phyloP scores from a whole-genome alignment of 2,888 invertebrate species.

The Campoletis raptor region DNA sequence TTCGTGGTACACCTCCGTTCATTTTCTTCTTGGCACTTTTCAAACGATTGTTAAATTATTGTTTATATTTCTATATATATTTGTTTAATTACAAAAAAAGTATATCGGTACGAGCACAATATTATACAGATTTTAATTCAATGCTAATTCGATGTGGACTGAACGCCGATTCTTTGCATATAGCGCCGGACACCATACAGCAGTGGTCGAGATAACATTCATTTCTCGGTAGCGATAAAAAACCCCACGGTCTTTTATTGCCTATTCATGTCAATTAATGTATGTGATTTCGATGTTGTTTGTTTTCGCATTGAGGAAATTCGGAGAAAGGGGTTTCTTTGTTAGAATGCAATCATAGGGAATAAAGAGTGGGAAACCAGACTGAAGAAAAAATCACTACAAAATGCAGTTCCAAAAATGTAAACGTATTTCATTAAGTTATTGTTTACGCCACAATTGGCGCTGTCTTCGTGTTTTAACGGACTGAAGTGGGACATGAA shows the following conservation, averaged over 20 bases:
- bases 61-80: background rate
- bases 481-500: background rate
- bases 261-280: background rate
- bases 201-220: constrained; percentile 1
- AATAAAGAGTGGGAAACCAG: background rate
- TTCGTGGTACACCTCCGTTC: background rate
- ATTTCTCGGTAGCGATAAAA: background rate
- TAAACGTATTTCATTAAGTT: background rate
- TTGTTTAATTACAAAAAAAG: background rate
- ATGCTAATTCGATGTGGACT: background rate
- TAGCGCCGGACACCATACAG: background rate
- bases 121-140: background rate
- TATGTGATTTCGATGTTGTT: background rate
- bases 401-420: background rate
- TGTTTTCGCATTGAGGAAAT: background rate
- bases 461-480: background rate
- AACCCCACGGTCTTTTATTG: background rate
- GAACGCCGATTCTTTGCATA: background rate
- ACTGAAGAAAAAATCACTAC: background rate
- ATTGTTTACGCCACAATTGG: background rate
- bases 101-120: background rate
- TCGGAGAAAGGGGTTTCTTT: constrained; percentile 6
- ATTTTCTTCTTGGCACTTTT: background rate
- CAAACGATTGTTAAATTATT: background rate
- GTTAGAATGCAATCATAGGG: background rate